These are phyloP conservation scores for Poecilia picta DNA, from an alignment of 2,797 vertebrate genomes.

Conservation along the genomic window DNA sequence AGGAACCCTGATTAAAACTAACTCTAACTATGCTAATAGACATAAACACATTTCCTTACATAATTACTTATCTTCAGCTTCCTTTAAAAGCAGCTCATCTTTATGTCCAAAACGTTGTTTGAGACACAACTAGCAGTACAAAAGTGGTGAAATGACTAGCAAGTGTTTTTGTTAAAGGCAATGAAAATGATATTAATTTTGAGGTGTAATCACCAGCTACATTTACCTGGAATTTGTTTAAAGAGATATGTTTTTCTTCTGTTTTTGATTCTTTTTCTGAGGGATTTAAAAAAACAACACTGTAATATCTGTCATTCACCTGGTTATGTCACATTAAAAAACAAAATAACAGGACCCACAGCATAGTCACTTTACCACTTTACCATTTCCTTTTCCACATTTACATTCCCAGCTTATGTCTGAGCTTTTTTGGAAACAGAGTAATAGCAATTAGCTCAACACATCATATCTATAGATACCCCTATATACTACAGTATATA, in stretches of 20 bases:
- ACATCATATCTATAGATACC: slow-evolving; percentile 39
- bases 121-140: background rate
- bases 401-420: background rate
- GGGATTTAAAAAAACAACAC: background rate
- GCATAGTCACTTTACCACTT: background rate
- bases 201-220: background rate
- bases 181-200: background rate
- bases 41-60: background rate
- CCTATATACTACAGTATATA: slow-evolving; percentile 27
- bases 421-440: background rate
- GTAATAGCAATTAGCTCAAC: slow-evolving; percentile 14
- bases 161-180: background rate
- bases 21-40: background rate
- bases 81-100: background rate
- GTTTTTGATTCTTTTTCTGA: background rate
- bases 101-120: background rate
- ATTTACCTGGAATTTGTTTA: background rate
- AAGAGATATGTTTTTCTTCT: background rate
- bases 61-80: background rate
- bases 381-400: background rate
- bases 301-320: background rate
- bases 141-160: background rate
- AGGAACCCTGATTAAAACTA: background rate
- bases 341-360: background rate
- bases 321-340: background rate